These are phyloP conservation scores for Anthophora plumipes DNA, from an alignment of 2,888 invertebrate genomes.

Conservation along the genomic window DNA sequence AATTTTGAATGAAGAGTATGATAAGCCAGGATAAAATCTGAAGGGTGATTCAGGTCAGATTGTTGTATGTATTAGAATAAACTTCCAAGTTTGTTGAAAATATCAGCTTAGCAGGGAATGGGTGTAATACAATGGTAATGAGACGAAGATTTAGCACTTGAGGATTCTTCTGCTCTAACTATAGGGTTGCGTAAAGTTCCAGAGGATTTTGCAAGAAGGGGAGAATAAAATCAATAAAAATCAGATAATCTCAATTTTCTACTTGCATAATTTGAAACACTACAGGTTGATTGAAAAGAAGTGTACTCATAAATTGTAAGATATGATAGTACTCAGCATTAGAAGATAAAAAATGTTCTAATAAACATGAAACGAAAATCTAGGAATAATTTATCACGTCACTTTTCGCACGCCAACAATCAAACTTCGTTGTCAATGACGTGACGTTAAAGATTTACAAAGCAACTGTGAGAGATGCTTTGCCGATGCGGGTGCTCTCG, in stretches of 20 bases:
- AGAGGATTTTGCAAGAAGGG: constrained; percentile 11
- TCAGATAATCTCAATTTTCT: too few species aligned
- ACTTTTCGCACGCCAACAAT: background rate
- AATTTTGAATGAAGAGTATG: background rate
- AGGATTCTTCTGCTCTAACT: constrained; percentile 28
- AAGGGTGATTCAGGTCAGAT: background rate
- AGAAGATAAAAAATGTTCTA: background rate
- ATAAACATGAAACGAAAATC: too few species aligned
- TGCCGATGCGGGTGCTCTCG: background rate
- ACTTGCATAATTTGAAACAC: too few species aligned
- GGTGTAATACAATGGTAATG: constrained; percentile 32
- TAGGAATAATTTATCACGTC: background rate
- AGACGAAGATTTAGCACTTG: constrained; percentile 25
- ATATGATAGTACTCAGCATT: too few species aligned
- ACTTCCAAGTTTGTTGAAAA: constrained; percentile 14
- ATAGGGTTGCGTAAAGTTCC: constrained; percentile 16
- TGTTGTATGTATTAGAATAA: constrained; percentile 11
- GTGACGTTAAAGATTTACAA: constrained; percentile 12
- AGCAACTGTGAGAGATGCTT: background rate
- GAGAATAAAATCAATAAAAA: constrained; percentile 8
- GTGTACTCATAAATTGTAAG: too few species aligned
- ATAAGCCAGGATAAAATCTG: background rate
- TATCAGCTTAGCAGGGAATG: constrained; percentile 15
- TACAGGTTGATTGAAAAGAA: too few species aligned
- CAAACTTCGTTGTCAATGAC: background rate